phyloP scores from a whole-genome alignment of 2,797 vertebrate genomes.

The Nannoperca australis region DNA sequence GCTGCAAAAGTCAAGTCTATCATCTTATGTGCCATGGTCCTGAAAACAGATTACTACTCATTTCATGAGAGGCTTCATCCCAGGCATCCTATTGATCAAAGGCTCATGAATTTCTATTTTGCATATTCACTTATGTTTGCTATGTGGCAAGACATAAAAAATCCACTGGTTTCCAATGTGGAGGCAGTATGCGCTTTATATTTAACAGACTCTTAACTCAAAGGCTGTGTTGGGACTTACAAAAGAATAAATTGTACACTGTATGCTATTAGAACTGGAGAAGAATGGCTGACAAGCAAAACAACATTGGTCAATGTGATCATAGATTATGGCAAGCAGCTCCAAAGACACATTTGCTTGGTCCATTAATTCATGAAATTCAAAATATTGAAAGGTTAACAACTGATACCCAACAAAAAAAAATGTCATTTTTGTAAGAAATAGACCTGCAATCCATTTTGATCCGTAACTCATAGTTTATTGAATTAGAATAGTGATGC shows the following conservation, averaged over 20 bases:
- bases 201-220: neutral
- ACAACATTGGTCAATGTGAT: neutral
- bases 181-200: neutral
- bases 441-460: neutral
- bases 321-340: slow-evolving; percentile 27
- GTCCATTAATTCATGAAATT: slow-evolving; percentile 11
- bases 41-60: slow-evolving; percentile 49
- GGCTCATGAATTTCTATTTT: slow-evolving; percentile 33
- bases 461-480: slow-evolving; percentile 9
- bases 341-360: neutral
- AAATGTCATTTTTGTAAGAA: neutral
- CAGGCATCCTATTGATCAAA: slow-evolving; percentile 39
- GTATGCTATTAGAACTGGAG: neutral
- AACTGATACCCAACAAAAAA: slow-evolving; percentile 14
- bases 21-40: slow-evolving; percentile 12
- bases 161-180: neutral
- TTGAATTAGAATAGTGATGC: slow-evolving; percentile 1
- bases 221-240: neutral
- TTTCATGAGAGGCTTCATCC: slow-evolving; percentile 12
- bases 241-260: slow-evolving; percentile 2
- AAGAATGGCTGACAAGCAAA: slow-evolving; percentile 9
- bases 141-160: slow-evolving; percentile 2
- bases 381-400: slow-evolving; percentile 9
- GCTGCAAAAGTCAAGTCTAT: slow-evolving; percentile 41
- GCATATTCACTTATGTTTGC: slow-evolving; percentile 18